These are phyloP conservation scores for Druon quercuslanigerum DNA, from an alignment of 1,140 invertebrate genomes.

Conservation along the genomic window DNA sequence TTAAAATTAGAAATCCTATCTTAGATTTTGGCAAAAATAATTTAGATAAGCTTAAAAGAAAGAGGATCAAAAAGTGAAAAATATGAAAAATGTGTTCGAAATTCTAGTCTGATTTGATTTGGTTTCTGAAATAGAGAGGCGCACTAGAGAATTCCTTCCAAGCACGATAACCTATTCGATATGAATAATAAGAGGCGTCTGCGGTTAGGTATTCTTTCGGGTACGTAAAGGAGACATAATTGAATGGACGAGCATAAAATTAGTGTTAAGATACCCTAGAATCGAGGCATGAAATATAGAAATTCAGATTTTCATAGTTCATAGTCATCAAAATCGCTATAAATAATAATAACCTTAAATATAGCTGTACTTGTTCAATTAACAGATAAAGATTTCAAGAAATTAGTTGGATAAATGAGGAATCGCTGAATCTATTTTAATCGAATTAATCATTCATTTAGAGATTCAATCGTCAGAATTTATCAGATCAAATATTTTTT, in stretches of 20 bases:
- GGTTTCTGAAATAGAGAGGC: constrained; percentile 3
- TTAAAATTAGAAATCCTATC: too few relatives aligned
- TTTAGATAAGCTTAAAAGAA: too few relatives aligned
- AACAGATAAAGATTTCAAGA: background rate
- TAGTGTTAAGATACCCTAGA: constrained; percentile 7
- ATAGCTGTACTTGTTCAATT: constrained; percentile 17
- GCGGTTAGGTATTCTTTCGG: constrained; percentile 8
- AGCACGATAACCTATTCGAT: background rate
- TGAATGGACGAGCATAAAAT: constrained; percentile 12
- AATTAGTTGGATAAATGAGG: background rate
- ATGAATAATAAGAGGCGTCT: constrained; percentile 21
- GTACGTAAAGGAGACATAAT: constrained; percentile 6
- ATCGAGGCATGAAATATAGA: constrained; percentile 12
- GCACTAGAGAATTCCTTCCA: background rate
- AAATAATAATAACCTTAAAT: constrained; percentile 23
- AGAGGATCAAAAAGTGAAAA: too few relatives aligned
- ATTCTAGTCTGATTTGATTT: too few relatives aligned
- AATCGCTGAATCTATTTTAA: background rate
- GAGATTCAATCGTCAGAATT: too few relatives aligned
- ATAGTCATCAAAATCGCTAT: constrained; percentile 4
- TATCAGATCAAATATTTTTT: too few relatives aligned
- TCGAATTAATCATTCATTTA: background rate
- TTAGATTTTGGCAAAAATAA: too few relatives aligned
- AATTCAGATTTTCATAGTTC: constrained; percentile 13
- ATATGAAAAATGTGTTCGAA: too few relatives aligned